Evolutionary conservation across 2,888 invertebrate genomes (phyloP), one percentile per base, ranked within the genome.

Genomic region (Ophraella communa): DNA sequence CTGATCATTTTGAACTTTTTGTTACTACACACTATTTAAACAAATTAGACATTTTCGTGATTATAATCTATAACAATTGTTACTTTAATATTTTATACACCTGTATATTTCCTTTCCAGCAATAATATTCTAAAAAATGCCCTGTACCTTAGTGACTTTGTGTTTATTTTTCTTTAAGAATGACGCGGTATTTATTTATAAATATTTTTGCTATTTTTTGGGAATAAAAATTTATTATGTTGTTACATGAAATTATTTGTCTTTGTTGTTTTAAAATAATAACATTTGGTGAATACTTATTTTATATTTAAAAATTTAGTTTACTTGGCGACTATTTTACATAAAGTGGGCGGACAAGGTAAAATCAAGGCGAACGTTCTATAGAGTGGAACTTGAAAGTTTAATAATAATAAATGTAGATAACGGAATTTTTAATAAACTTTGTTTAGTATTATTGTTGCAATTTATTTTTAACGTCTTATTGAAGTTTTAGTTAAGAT

Each of bases 331-430:
- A 59, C 51, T 51, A 51, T 42, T 59, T 59, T 59, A 27, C 59
- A 59, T 59, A 51, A 59, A 27, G 59, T 59, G 51, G 59, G 59
- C 59, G 59, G 21, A 51, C 59, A 24, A 59, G 59, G 59, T 59
- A 59, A 59, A 59, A 56, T 24, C 56, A 56, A 56, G 56, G 45
- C 30, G 27, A 56, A 55, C 11, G 27, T 44, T 17, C 8, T 56
- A 56, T 23, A 47, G 33, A 30, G 47, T 30, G 47, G 27, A 18
- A n/a, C 39, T 20, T 18, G n/a, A 23, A 33, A 30, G 11, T 30
- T 30, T 8, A 3, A 27, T 8, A 27, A 27, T n/a, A n/a, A n/a
- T n/a, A n/a, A 24, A 24, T 24, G 8, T 7, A 27, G 10, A 27
- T 27, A 27, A 1, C 27, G 2, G 10, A 1, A 10, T 10, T 27